Evolutionary conservation across 2,888 invertebrate genomes (phyloP), one percentile per base, ranked within the genome.

Genomic region (Nesidiocoris tenuis): DNA sequence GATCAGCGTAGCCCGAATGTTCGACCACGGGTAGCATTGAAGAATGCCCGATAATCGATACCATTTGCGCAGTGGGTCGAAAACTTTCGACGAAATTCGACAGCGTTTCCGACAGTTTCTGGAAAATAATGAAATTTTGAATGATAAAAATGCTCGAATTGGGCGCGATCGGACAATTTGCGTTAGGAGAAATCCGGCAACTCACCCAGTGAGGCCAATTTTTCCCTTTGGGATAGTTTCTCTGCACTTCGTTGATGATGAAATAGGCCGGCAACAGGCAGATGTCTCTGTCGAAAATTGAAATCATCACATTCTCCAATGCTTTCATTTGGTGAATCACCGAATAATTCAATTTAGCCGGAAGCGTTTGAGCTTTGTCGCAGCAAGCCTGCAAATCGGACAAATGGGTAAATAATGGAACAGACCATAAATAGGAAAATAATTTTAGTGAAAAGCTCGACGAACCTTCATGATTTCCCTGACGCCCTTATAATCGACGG

Each of bases 401-500:
- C n/a, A n/a, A n/a, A n/a, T n/a, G n/a, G 55, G 9, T 16, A 55
- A 55, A 55, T 16, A 55, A n/a, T n/a, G n/a, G n/a, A n/a, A n/a
- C n/a, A n/a, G n/a, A n/a, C n/a, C n/a, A n/a, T n/a, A n/a, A n/a
- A n/a, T n/a, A n/a, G n/a, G n/a, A n/a, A n/a, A n/a, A n/a, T n/a
- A n/a, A n/a, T n/a, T n/a, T n/a, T n/a, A n/a, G n/a, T n/a, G n/a
- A n/a, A n/a, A 61, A 61, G 1, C 18, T n/a, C n/a, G 17, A 65
- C 70, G 82, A 83, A 90, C 92, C 87, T 94, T 95, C 93, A 95
- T 94, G 76, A 95, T 92, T 86, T 95, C 95, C 80, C 95, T 85
- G 0, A 95, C 95, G 17, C 95, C 97, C 85, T 98, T 98, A 83
- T 98, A 98, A 84, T 97, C 96, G 0, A 97, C 96, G 76, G 93